phyloP scores from a whole-genome alignment of 2,888 invertebrate genomes.

The Rhogogaster chlorosoma region DNA sequence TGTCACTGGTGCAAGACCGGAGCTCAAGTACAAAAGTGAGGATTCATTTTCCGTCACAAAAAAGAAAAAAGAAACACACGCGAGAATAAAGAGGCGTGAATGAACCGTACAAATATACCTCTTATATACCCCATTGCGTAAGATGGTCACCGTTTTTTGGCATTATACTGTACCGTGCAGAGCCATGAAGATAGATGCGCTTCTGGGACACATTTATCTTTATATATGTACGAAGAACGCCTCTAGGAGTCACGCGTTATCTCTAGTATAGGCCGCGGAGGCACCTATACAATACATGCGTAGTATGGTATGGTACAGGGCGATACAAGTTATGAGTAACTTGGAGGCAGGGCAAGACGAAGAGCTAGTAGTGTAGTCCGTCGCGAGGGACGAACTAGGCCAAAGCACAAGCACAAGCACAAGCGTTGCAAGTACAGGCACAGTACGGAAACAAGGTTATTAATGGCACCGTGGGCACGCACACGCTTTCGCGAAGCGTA shows the following conservation, averaged over 20 bases:
- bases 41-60: not conserved
- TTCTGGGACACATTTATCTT: constrained; percentile 64
- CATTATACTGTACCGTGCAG: constrained; percentile 36
- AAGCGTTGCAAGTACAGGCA: not conserved
- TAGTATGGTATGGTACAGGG: not conserved
- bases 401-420: not conserved
- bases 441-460: constrained; percentile 40
- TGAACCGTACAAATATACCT: not conserved
- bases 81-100: not conserved
- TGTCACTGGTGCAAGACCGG: not conserved
- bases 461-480: constrained; percentile 40
- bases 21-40: not conserved
- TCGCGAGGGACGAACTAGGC: not conserved
- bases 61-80: not conserved
- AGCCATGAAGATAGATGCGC: constrained; percentile 63
- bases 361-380: not conserved
- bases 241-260: constrained; percentile 21
- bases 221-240: constrained; percentile 44
- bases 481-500: constrained; percentile 56
- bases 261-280: not conserved
- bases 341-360: not conserved
- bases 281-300: not conserved
- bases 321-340: constrained; percentile 10
- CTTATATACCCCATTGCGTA: not conserved
- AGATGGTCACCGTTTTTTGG: not conserved